Conservation (phyloP, 2,888 invertebrate species). For the Parasteatoda lunata region DNA sequence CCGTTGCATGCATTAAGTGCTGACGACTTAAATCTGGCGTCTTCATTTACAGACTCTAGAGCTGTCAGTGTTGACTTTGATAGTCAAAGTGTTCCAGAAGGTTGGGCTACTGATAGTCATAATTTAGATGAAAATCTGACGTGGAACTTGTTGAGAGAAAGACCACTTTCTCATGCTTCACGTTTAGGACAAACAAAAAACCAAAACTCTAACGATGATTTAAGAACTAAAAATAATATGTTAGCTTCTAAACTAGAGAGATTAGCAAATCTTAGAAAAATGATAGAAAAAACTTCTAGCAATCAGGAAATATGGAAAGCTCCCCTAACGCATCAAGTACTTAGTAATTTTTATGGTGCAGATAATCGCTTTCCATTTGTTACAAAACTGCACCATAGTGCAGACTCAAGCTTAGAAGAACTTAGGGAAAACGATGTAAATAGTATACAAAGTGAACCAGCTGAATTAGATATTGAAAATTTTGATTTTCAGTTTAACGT, state of each 20-base stretch:
- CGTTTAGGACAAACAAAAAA: constrained; percentile 15
- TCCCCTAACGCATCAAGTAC: constrained; percentile 70
- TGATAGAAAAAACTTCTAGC: constrained; percentile 45
- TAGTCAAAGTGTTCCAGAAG: constrained; percentile 59
- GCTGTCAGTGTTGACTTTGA: constrained; percentile 59
- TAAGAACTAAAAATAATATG: constrained; percentile 40
- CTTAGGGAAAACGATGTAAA: constrained; percentile 56
- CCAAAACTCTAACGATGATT: constrained; percentile 46
- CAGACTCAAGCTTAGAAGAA: constrained; percentile 64
- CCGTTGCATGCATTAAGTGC: constrained; percentile 76
- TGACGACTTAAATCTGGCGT: constrained; percentile 60
- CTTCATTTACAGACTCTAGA: constrained; percentile 60
- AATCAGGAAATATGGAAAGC: constrained; percentile 67
- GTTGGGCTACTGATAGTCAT: constrained; percentile 47
- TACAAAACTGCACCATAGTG: constrained; percentile 58
- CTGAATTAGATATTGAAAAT: constrained; percentile 61
- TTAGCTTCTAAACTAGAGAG: constrained; percentile 59
- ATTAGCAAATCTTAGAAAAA: constrained; percentile 44
- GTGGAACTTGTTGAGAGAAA: constrained; percentile 40
- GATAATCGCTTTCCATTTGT: constrained; percentile 50
- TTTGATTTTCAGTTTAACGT: constrained; percentile 62
- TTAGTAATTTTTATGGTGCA: constrained; percentile 36
- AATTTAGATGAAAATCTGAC: constrained; percentile 44
- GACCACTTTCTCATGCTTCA: constrained; percentile 35
- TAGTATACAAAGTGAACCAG: constrained; percentile 65